phyloP scores from a whole-genome alignment of 35 echinoderm and acorn worm genomes.

The Antedon bifida region DNA sequence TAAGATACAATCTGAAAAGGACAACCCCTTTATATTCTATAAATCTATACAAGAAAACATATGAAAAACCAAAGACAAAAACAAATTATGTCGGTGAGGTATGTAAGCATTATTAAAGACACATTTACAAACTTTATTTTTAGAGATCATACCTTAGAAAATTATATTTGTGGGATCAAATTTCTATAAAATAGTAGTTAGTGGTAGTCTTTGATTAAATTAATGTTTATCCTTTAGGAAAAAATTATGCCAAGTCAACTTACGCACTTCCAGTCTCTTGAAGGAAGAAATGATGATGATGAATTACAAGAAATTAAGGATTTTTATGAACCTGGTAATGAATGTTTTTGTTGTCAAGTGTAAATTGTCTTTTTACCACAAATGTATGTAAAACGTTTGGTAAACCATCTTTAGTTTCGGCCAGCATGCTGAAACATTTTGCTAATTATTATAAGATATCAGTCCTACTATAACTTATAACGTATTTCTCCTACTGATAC shows the following conservation, averaged over 20 bases:
- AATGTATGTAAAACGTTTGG: no score
- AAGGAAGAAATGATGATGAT: conserved; percentile 79
- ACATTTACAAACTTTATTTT: no score
- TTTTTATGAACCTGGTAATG: conserved; percentile 73
- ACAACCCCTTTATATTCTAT: conserved; percentile 60
- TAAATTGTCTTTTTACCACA: not conserved
- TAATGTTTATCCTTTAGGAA: conserved; percentile 10
- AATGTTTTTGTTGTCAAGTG: not conserved
- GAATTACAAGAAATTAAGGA: conserved; percentile 74
- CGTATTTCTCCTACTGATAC: no score
- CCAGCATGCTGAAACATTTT: no score
- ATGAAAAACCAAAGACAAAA: conserved; percentile 62
- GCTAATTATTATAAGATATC: no score
- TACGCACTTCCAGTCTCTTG: conserved; percentile 76
- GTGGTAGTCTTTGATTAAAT: no score
- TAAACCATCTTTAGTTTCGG: no score
- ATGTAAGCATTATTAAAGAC: conserved; percentile 12
- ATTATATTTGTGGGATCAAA: no score
- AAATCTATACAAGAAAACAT: conserved; percentile 76
- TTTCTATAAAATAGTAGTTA: no score
- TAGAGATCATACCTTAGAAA: no score
- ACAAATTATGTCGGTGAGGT: conserved; percentile 79
- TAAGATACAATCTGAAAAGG: conserved; percentile 50
- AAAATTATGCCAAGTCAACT: conserved; percentile 89
- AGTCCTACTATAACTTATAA: no score